Evolutionary conservation across 1,140 invertebrate species (phyloP).

Genomic region (Cheumatopsyche charites): DNA sequence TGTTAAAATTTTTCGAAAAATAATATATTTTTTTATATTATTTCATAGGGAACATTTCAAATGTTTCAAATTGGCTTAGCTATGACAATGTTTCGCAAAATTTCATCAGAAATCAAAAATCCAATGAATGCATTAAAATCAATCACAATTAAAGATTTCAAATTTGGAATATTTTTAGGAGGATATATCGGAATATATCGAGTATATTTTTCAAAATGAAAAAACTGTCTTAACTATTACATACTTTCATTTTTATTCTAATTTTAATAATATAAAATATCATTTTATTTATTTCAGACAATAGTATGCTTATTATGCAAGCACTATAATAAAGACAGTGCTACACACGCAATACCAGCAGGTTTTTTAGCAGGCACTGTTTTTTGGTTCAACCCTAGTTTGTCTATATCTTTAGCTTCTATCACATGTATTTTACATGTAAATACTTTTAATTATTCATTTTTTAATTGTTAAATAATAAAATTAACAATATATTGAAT

Average conservation of each 20-base stretch:
- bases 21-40: no score
- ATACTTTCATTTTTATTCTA: background rate
- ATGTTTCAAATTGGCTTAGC: no score
- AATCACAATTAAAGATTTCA: no score
- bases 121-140: no score
- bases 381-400: constrained; percentile 56
- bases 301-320: constrained; percentile 57
- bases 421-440: constrained; percentile 45
- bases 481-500: no score
- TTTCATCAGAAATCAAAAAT: no score
- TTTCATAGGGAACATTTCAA: no score
- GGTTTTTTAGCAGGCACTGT: constrained; percentile 58
- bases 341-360: constrained; percentile 56
- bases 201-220: constrained; percentile 48
- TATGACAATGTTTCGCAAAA: no score
- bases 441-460: constrained; percentile 29
- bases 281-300: constrained; percentile 51
- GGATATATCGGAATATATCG: constrained; percentile 61
- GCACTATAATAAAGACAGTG: constrained; percentile 53
- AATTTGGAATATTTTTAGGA: constrained; percentile 59
- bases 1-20: no score
- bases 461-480: no score
- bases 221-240: background rate
- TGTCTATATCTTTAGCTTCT: constrained; percentile 46
- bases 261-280: background rate